Percentiles rank a stretch among this genome's conserved stretches.
phyloP scores from a whole-genome alignment of 2,797 vertebrate species.

The Saxicola maurus region DNA sequence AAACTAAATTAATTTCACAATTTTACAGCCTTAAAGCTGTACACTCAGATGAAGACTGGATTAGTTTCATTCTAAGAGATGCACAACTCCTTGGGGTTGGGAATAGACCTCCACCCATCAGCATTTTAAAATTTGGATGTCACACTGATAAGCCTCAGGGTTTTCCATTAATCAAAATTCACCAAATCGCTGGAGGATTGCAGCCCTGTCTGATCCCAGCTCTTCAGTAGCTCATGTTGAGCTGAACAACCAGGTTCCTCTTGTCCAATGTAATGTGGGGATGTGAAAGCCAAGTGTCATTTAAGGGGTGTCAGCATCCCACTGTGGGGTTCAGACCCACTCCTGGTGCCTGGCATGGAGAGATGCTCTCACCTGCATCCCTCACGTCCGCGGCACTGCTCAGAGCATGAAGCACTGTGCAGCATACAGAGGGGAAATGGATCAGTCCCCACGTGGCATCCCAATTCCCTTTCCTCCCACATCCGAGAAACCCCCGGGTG shows the following conservation, averaged over 20 bases:
- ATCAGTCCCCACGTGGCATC: accelerated
- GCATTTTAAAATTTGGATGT: not conserved
- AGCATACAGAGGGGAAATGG: not conserved
- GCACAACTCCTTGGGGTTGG: not conserved
- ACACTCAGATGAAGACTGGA: not conserved
- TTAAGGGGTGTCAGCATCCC: accelerated
- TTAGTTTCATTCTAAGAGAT: not conserved
- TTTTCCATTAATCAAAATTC: not conserved
- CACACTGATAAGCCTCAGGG: not conserved
- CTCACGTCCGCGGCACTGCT: accelerated
- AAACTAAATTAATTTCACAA: not conserved
- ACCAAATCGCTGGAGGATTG: not conserved
- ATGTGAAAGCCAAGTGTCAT: not conserved
- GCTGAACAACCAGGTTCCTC: not conserved
- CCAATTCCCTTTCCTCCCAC: not conserved
- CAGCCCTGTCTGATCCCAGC: not conserved
- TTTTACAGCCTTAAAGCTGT: not conserved
- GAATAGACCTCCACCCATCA: not conserved
- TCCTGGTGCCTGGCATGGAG: accelerated
- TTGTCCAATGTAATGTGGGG: accelerated
- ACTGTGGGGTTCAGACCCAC: accelerated
- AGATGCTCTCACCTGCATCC: not conserved
- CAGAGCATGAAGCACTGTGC: not conserved
- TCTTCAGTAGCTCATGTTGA: not conserved
- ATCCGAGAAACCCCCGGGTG: not conserved